Base-by-base conservation (phyloP, 2,797 vertebrate species). In the Karalla daura region DNA sequence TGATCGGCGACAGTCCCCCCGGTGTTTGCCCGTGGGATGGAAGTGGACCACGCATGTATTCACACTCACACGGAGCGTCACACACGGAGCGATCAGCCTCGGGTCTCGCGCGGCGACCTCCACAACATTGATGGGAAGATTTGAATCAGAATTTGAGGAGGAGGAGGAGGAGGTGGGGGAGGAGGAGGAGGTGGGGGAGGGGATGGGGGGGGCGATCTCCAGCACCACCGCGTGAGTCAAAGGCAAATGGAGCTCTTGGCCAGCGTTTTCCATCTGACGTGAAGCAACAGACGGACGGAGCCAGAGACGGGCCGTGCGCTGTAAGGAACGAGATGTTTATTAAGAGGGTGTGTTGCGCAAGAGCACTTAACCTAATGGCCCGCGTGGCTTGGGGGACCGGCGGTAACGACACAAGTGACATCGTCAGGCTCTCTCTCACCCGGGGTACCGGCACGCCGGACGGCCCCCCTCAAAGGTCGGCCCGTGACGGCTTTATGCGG, bases 361-460 rank as follows among this genome's bases (percentile, higher is more conserved):
- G 52, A 71, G 67, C 84, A 83, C 81, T 88, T 80, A 81, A 74
- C 63, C 63, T 83, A 81, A 86, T 80, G 63, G 63, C 62, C 17
- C 41, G 2, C 30, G 78, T 78, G 78, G 80, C 80, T 46, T 49
- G 41, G 63, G 61, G 52, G 51, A 78, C 52, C 68, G 24, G 1
- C 30, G 47, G 41, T 58, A 64, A 36, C 24, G 24, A 17, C 39
- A 54, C 60, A 39, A 33, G 53, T 60, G 76, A 66, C 20, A 27
- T 12, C 58, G 63, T 61, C 18, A 39, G 55, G 40, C 50, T 61
- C 55, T 66, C 28, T n/a, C 62, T 44, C 32, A 25, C 51, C n/a
- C n/a, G n/a, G n/a, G n/a, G n/a, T n/a, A n/a, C 40, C 56, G 45
- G 12, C 15, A 7, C 11, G 39, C 56, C n/a, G 39, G 39, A 76